Percentiles rank a stretch among this genome's conserved stretches.
These are phyloP conservation scores for Eupithecia abbreviata DNA, from an alignment of 2,888 invertebrate genomes.

Conservation along the genomic window DNA sequence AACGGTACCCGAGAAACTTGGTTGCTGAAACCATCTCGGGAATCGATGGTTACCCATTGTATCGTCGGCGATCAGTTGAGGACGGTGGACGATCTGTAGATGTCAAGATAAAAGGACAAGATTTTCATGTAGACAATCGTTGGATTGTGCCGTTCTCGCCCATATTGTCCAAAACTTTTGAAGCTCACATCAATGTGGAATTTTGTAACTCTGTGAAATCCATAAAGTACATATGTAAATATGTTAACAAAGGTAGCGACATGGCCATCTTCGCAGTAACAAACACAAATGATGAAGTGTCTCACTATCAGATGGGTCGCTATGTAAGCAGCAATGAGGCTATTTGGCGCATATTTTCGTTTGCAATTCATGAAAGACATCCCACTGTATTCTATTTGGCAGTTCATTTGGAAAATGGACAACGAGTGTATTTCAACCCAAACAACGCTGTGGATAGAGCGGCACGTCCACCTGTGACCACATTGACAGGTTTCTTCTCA, in stretches of 20 bases:
- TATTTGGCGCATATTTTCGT: background rate
- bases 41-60: background rate
- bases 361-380: too few species aligned
- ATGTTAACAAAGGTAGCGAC: background rate
- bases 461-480: background rate
- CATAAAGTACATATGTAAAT: background rate
- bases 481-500: background rate
- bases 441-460: background rate
- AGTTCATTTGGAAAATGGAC: too few species aligned
- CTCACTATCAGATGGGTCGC: background rate
- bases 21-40: background rate
- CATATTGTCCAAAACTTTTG: background rate
- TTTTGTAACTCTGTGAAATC: background rate
- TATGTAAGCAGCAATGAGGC: background rate
- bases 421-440: too few species aligned
- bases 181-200: background rate
- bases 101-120: background rate
- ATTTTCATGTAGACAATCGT: background rate
- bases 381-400: too few species aligned
- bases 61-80: background rate
- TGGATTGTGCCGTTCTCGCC: background rate
- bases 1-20: background rate
- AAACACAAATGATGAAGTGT: background rate
- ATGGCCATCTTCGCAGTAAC: background rate
- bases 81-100: background rate